Conservation (phyloP, 2,113 vertebrate genomes). For the Notarius lentiginosus region DNA sequence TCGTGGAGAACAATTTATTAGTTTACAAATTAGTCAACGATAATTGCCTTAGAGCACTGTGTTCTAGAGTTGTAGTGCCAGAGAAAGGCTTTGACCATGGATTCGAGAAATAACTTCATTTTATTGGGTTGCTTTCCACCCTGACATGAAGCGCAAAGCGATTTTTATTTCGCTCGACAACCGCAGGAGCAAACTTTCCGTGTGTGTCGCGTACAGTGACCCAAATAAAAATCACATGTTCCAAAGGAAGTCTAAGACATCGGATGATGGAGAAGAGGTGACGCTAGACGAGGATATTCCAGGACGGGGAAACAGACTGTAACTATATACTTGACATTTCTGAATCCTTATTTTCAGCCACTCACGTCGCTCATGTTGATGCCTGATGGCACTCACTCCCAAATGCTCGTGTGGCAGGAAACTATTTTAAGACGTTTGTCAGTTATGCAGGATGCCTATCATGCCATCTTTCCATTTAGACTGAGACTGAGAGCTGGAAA, state of each 20-base stretch:
- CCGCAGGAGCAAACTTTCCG: neutral
- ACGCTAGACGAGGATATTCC: constrained; percentile 19
- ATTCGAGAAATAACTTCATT: neutral
- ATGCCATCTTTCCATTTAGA: constrained; percentile 26
- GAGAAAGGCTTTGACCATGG: neutral
- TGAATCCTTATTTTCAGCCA: constrained; percentile 30
- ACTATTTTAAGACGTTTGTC: constrained; percentile 48
- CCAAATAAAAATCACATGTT: constrained; percentile 13
- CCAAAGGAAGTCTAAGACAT: neutral
- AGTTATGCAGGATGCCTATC: constrained; percentile 39
- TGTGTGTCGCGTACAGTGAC: neutral
- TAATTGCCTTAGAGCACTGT: neutral
- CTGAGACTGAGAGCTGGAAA: constrained; percentile 9
- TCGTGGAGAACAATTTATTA: neutral
- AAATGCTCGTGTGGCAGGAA: constrained; percentile 25
- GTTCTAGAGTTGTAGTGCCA: neutral
- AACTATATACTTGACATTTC: constrained; percentile 23
- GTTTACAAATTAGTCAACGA: neutral
- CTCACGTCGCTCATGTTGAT: constrained; percentile 23
- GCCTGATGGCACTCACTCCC: constrained; percentile 1
- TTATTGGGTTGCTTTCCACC: neutral
- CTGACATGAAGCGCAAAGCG: neutral
- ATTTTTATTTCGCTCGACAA: neutral
- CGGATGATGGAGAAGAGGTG: constrained; percentile 4
- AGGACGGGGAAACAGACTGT: constrained; percentile 18